Evolutionary conservation across 2,797 vertebrate genomes (phyloP).

Genomic region (Malacoraja senta): DNA sequence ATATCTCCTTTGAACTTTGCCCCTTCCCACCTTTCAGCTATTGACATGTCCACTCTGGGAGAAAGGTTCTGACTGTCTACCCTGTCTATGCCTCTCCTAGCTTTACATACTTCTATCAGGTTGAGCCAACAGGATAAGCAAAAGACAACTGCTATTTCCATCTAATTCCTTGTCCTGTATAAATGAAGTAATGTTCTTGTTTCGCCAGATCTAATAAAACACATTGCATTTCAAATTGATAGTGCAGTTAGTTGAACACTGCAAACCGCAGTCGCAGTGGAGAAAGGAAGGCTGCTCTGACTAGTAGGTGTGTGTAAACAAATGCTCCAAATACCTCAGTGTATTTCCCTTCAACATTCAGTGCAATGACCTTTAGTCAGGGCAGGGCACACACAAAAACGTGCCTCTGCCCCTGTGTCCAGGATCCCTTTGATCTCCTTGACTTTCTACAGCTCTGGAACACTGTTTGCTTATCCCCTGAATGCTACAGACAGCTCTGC

Average conservation of each 20-base stretch:
- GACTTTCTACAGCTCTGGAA: not conserved
- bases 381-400: not conserved
- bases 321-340: not conserved
- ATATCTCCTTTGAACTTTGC: no score
- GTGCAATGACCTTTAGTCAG: not conserved
- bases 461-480: not conserved
- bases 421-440: not conserved
- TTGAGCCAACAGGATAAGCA: not conserved
- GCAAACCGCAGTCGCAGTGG: no score
- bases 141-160: not conserved
- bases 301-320: not conserved
- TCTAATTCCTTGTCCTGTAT: not conserved
- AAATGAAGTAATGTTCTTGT: not conserved
- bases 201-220: not conserved
- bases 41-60: no score
- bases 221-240: not conserved
- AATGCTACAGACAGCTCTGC: not conserved
- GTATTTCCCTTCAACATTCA: not conserved
- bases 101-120: no score
- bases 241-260: not conserved
- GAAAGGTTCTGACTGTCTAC: no score
- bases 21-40: no score
- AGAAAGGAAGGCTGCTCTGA: not conserved
- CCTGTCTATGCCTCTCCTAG: no score
- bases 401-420: no score